Base-by-base conservation (phyloP, 2,113 vertebrate species). In the Raja brachyura region DNA sequence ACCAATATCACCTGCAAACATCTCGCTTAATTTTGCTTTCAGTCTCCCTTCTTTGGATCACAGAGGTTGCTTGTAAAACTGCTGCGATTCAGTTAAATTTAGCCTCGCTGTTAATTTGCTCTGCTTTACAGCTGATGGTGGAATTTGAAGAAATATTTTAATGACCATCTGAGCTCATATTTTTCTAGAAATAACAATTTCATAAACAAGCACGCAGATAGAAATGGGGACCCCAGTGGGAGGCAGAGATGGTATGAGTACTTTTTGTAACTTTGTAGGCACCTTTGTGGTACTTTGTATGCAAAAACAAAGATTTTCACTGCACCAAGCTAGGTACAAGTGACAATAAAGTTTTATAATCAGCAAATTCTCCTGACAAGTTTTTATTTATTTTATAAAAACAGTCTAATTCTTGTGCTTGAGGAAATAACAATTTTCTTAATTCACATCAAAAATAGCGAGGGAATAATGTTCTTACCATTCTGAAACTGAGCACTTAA, bases 81-180 rank as follows among this genome's bases (percentile, higher is more conserved):
- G 59, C 2, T 61, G 25, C 10, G 13, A 25, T 86, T 66, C 59
- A 28, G 14, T 66, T 66, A 28, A 31, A 5, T 16, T n/a, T 13
- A n/a, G 14, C 18, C 10, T 28, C 56, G 39, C 56, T 66, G 63
- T 73, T 20, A 73, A 68, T 68, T 73, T 73, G 70, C 70, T 66
- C 63, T 66, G 8, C 7, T 2, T 14, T 48, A 48, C 39, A 48
- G 39, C 39, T 48, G 39, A 48, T 48, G 28, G 13, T 28, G 13
- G n/a, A 88, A 88, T 88, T 88, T 61, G n/a, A 28, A 10, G 13
- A 88, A 86, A 86, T 63, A 86, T 88, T 88, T 88, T 63, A 31
- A 88, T 18, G 28, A n/a, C 14, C 63, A 66, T 88, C 31, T 66
- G 28, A 63, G 63, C 31, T 31, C 59, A 31, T 6, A 31, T 16